phyloP scores from a whole-genome alignment of 2,113 vertebrate genomes.

The Monopterus albus region DNA sequence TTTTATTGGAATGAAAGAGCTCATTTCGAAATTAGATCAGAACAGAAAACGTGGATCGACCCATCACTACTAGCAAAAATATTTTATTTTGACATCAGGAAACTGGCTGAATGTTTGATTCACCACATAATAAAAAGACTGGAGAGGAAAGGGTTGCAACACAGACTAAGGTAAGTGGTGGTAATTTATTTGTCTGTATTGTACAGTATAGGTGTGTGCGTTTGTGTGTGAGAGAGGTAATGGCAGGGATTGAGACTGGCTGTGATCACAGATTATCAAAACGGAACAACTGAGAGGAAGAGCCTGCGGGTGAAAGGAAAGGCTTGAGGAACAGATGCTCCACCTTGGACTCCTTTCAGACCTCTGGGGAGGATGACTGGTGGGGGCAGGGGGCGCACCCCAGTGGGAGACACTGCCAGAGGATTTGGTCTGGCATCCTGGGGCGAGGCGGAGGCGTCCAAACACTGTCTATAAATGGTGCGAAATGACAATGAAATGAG shows the following conservation, averaged over 20 bases:
- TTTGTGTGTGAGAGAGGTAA: slow-evolving; percentile 1
- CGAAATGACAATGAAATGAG: slow-evolving; percentile 70
- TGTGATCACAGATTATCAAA: slow-evolving; percentile 40
- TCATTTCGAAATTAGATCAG: too few species aligned
- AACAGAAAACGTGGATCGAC: too few species aligned
- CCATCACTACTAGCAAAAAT: too few species aligned
- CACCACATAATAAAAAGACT: slow-evolving; percentile 3
- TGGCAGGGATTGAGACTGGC: slow-evolving; percentile 36
- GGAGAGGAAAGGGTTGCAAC: slow-evolving; percentile 6
- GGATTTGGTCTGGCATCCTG: slow-evolving; percentile 45
- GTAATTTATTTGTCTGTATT: too few species aligned
- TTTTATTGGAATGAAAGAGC: too few species aligned
- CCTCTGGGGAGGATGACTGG: slow-evolving; percentile 53
- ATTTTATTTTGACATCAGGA: too few species aligned
- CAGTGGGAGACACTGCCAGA: slow-evolving; percentile 38
- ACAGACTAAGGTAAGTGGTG: too few species aligned
- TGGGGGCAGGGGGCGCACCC: slow-evolving; percentile 52
- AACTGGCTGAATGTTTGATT: slow-evolving; percentile 21
- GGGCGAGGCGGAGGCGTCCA: slow-evolving; percentile 40
- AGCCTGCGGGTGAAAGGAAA: slow-evolving; percentile 34
- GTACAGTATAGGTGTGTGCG: neutral
- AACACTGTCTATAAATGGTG: slow-evolving; percentile 57
- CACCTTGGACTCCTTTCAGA: slow-evolving; percentile 55
- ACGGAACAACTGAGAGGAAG: slow-evolving; percentile 30
- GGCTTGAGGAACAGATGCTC: slow-evolving; percentile 73